Percentiles rank a stretch among this genome's conserved stretches.
These are phyloP conservation scores for Oxyteleia sp. DNA, from an alignment of 2,888 invertebrate species.

Conservation along the genomic window DNA sequence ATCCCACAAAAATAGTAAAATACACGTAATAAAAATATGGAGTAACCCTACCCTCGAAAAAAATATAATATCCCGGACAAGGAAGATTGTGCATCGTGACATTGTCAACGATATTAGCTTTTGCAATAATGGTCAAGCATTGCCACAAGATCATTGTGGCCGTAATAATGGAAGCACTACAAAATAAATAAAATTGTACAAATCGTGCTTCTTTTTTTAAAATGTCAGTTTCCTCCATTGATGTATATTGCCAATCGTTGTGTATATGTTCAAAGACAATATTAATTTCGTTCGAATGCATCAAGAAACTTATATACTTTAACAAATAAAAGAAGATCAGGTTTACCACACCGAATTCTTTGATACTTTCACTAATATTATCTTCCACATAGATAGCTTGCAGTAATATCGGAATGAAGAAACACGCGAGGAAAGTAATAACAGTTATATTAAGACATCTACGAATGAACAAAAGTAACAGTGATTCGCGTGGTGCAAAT, in stretches of 20 bases:
- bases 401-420: background rate
- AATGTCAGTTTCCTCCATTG: background rate
- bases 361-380: background rate
- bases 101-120: background rate
- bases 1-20: background rate
- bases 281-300: background rate
- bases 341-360: background rate
- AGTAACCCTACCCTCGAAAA: background rate
- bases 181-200: background rate
- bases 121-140: background rate
- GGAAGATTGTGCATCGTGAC: background rate
- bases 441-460: background rate
- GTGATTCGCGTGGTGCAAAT: background rate
- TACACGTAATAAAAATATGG: background rate
- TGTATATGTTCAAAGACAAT: background rate
- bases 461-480: background rate
- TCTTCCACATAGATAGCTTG: background rate
- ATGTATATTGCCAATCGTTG: background rate
- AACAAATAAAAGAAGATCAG: background rate
- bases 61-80: background rate
- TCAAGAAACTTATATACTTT: background rate
- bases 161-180: background rate
- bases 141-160: background rate
- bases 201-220: background rate
- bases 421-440: background rate